Evolutionary conservation across 1,140 invertebrate genomes (phyloP), one percentile per base, ranked within the genome.

Genomic region (Lasioglossum baleicum): DNA sequence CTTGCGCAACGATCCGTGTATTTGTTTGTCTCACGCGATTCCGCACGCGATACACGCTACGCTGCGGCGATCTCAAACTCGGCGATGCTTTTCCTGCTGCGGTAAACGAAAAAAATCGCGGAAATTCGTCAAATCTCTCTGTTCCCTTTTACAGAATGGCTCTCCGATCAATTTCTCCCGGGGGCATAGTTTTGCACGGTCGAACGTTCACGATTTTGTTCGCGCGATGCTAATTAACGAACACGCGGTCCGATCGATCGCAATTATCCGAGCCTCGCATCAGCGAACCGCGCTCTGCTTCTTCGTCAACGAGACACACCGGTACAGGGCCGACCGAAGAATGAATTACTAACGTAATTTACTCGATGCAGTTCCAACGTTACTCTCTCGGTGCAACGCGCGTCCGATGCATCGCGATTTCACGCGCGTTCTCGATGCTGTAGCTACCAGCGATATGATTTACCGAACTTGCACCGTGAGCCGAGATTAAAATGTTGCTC

Each of bases 21-120:
- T 81, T 81, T 77, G 80, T 81, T 77, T 65, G 61, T 66, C 80
- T 77, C 80, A 66, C 61, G 75, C 80, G 58, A 81, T 77, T 76
- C 26, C 22, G 35, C 60, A 56, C 22, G 53, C 67, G 63, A 72
- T 63, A 58, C 26, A 11, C 70, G 70, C 26, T 5, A 31, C 56
- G 42, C 17, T 17, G 35, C 20, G 6, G 7, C 58, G n/a, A 63
- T 63, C 7, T 60, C 7, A 20, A 22, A 4, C 51, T 17, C 15
- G 22, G 17, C 13, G 40, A 53, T 6, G 51, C 17, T 53, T 53
- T 20, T 53, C 51, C 51, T 48, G 44, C 44, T 10, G 10, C 35
- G 35, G 51, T 17, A 15, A 3, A 6, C 10, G 10, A 48, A 48
- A 48, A 48, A 48, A 10, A 48, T 48, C 44, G 7, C 42, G 1